Evolutionary conservation across 2,888 invertebrate genomes (phyloP), one percentile per base, ranked within the genome.

Genomic region (Synergus laeviventris): DNA sequence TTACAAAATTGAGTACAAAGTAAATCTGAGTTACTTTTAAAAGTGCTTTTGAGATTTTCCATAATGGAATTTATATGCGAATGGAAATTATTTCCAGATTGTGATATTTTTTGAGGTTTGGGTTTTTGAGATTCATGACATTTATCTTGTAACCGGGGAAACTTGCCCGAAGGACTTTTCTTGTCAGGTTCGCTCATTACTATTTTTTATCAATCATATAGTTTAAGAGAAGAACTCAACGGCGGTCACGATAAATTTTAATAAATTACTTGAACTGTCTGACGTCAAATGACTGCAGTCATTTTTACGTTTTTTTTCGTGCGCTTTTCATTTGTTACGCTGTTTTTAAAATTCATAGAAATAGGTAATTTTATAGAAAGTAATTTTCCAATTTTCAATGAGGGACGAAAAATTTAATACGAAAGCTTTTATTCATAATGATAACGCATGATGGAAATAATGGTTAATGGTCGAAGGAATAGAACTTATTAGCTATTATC

Each of bases 291-390:
- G 18, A 14, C 5, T 5, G 14, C 24, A 59, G 24, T 24, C 24
- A 59, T 59, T 59, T 24, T 24, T 24, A 24, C 24, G 21, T 64
- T 62, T n/a, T n/a, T 36, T 18, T 18, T 7, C 8, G 24, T 14
- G 24, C 64, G 42, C 8, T 64, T 64, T 64, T 39, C 39, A 42
- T 42, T 64, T 64, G 64, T 64, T 64, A 42, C 0, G n/a, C 21
- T 64, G 1, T 1, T 18, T 24, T 59, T 24, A 7, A 21, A 56
- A 42, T 42, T 42, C 8, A 21, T 21, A 56, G 1, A 2, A 56
- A 56, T 18, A 56, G 1, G 21, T 12, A 18, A 21, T 21, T 12
- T 56, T 21, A 3, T 12, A 56, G 56, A 56, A 56, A 49, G 18
- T 2, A 56, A 56, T 21, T 12, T 49, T 16, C 21, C 9, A 12